Evolutionary conservation across 2,888 invertebrate genomes (phyloP).

Genomic region (Nephrotoma flavescens): DNA sequence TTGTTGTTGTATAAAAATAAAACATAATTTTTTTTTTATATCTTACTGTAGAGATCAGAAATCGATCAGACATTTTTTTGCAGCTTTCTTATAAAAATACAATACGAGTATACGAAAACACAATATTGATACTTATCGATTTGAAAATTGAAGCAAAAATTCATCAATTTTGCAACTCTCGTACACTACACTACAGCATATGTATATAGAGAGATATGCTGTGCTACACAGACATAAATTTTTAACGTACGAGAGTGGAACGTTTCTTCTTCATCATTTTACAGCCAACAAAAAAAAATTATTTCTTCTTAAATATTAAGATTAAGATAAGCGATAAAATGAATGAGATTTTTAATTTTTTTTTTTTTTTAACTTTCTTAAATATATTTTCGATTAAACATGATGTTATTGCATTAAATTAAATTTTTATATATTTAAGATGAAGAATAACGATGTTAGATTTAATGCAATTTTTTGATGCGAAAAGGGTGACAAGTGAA

Average conservation of each 20-base stretch:
- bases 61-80: not conserved
- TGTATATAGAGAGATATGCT: not conserved
- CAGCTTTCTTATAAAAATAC: not conserved
- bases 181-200: not conserved
- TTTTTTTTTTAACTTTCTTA: not conserved
- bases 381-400: not conserved
- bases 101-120: not conserved
- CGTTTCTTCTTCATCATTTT: not conserved
- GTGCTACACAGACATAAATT: not conserved
- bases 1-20: not conserved
- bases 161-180: not conserved
- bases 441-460: not conserved
- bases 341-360: not conserved
- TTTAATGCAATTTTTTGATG: not conserved
- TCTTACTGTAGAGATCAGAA: not conserved
- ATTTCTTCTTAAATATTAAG: not conserved
- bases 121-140: not conserved
- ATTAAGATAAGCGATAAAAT: not conserved
- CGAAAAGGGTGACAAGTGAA: not conserved
- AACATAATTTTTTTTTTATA: not conserved
- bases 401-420: not conserved
- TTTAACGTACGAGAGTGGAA: not conserved
- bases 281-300: not conserved
- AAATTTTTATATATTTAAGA: not conserved
- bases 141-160: not conserved